These are phyloP conservation scores for Pristionchus exspectatus DNA, from an alignment of 2,888 invertebrate species.

Conservation along the genomic window DNA sequence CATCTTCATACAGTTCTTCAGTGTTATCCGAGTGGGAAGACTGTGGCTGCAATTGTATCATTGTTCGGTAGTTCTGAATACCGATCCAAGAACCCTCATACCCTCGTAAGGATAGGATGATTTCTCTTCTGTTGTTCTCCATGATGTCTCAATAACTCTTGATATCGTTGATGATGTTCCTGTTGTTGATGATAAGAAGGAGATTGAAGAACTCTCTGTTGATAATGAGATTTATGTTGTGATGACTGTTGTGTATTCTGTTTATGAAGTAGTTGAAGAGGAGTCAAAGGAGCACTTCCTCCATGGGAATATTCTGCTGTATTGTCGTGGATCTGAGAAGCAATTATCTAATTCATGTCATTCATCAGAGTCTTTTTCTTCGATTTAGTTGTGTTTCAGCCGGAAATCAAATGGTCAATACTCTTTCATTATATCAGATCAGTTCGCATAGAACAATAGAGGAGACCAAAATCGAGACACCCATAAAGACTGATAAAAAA, in stretches of 20 bases:
- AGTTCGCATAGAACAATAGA: not conserved
- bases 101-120: not conserved
- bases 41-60: not conserved
- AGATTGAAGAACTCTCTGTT: not conserved
- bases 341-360: not conserved
- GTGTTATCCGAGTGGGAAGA: not conserved
- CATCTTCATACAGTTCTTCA: not conserved
- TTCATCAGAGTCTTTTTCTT: not conserved
- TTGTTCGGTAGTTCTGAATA: not conserved
- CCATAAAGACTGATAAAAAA: not conserved
- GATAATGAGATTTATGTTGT: not conserved
- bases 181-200: not conserved
- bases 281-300: constrained; percentile 12
- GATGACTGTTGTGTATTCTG: not conserved
- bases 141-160: constrained; percentile 12
- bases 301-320: constrained; percentile 21
- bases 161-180: not conserved
- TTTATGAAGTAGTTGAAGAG: not conserved
- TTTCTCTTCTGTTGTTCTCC: constrained; percentile 10
- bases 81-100: not conserved
- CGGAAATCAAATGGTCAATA: too few species aligned
- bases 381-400: too few species aligned
- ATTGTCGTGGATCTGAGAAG: constrained; percentile 36
- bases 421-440: not conserved
- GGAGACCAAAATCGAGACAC: too few species aligned